Evolutionary conservation across 1,140 invertebrate species (phyloP).

Genomic region (Drosophila sechellia): DNA sequence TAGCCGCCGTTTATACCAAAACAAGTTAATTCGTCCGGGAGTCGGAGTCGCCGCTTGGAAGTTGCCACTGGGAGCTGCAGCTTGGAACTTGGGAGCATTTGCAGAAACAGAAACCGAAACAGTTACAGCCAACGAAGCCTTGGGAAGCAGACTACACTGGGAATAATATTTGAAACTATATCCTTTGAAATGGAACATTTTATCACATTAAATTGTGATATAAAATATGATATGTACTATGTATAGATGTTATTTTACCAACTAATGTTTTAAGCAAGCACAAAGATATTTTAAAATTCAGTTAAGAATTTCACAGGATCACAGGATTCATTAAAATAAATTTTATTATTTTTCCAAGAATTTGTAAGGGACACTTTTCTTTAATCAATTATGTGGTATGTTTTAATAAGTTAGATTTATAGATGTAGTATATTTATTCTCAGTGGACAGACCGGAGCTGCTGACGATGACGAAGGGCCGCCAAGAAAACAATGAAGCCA

Average conservation of each 20-base stretch:
- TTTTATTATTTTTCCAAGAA: too few species aligned
- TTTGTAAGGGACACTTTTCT: too few species aligned
- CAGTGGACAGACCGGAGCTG: conserved; percentile 13
- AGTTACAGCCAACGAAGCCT: conserved; percentile 16
- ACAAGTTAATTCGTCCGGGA: conserved; percentile 82
- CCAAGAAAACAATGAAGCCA: conserved; percentile 80
- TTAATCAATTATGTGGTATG: too few species aligned
- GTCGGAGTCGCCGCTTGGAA: conserved; percentile 20
- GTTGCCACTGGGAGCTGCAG: conserved; percentile 14
- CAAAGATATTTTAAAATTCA: too few species aligned
- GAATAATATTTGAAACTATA: neutral
- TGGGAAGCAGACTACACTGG: neutral
- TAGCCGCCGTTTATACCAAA: conserved; percentile 84
- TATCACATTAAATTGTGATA: too few species aligned
- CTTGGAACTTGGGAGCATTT: conserved; percentile 31
- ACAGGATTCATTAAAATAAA: too few species aligned
- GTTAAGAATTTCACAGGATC: too few species aligned
- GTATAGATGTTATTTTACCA: too few species aligned
- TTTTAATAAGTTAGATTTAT: too few species aligned
- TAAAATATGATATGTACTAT: too few species aligned
- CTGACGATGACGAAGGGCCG: conserved; percentile 81
- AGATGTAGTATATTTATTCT: neutral
- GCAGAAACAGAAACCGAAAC: conserved; percentile 34
- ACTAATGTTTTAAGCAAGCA: too few species aligned
- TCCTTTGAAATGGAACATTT: too few species aligned